A percentile compares a stretch with the other conserved stretches of the same genome.
Conservation (phyloP, 2,113 vertebrate species). For the Athene noctua region DNA sequence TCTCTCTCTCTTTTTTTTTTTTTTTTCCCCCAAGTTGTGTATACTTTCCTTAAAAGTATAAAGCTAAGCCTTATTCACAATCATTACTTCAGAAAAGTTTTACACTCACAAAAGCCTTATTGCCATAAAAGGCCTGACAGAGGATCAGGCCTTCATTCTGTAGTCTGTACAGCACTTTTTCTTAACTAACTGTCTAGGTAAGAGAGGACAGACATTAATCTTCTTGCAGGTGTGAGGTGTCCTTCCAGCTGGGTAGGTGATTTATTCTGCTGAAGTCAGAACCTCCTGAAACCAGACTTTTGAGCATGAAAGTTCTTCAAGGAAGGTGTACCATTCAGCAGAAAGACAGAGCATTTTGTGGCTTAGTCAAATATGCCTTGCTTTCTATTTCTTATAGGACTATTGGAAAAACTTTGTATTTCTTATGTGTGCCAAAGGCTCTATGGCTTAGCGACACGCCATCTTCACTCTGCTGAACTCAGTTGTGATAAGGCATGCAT, state of each 20-base stretch:
- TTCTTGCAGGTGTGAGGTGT: not conserved
- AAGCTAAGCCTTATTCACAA: not conserved
- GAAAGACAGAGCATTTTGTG: not conserved
- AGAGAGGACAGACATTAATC: not conserved
- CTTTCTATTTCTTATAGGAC: not conserved
- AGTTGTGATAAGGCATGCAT: not conserved
- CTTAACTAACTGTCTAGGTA: not conserved
- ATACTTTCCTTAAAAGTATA: not conserved
- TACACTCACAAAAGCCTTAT: not conserved
- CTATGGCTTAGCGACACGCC: not conserved
- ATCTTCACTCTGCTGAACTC: not conserved
- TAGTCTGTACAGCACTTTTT: not conserved
- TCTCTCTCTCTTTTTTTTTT: too few species aligned
- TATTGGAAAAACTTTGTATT: not conserved
- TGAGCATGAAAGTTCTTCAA: not conserved
- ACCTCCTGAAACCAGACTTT: not conserved
- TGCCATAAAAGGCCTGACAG: not conserved
- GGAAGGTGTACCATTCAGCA: not conserved
- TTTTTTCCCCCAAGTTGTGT: rapidly evolving
- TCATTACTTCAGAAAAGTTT: not conserved
- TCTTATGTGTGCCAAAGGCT: not conserved
- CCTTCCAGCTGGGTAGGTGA: not conserved
- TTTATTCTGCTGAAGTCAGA: not conserved
- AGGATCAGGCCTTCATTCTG: not conserved
- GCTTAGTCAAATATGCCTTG: not conserved